These are phyloP conservation scores for Halictus rubicundus DNA, from an alignment of 1,140 invertebrate species.

Conservation along the genomic window DNA sequence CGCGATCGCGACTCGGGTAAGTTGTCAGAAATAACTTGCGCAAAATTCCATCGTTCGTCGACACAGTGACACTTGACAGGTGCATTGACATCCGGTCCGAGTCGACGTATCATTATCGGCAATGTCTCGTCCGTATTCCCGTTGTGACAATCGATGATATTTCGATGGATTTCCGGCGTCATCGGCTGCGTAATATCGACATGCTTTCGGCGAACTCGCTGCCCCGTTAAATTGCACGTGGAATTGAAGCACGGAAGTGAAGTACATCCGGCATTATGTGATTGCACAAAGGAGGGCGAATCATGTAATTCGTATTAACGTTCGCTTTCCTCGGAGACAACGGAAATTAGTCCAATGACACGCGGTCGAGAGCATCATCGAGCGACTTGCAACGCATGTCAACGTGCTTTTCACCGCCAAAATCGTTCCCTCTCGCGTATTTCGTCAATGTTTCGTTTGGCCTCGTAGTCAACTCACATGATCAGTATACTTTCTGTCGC, in stretches of 20 bases:
- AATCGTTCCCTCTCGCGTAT: not conserved
- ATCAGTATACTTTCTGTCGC: too few relatives aligned
- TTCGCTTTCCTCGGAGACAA: slow-evolving; percentile 21
- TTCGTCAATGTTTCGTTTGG: not conserved
- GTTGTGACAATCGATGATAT: not conserved
- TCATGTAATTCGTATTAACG: slow-evolving; percentile 25
- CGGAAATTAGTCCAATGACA: slow-evolving; percentile 18
- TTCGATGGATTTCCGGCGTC: not conserved
- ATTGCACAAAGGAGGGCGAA: slow-evolving; percentile 22
- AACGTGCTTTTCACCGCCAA: not conserved
- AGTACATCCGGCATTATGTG: slow-evolving; percentile 12
- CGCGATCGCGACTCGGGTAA: slow-evolving; percentile 49
- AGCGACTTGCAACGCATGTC: not conserved
- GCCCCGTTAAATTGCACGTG: slow-evolving; percentile 28
- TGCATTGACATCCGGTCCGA: not conserved
- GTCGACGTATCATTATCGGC: not conserved
- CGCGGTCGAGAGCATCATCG: not conserved
- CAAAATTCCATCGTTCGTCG: too few relatives aligned
- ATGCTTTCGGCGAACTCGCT: slow-evolving; percentile 1
- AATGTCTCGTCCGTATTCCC: not conserved
- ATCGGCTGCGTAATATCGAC: not conserved
- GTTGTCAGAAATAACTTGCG: not conserved
- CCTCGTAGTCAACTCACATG: too few relatives aligned
- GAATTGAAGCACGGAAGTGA: slow-evolving; percentile 22
- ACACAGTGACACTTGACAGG: not conserved